Percentiles rank a stretch among this genome's conserved stretches.
phyloP scores from a whole-genome alignment of 2,888 invertebrate genomes.

The Napeogenes inachia region DNA sequence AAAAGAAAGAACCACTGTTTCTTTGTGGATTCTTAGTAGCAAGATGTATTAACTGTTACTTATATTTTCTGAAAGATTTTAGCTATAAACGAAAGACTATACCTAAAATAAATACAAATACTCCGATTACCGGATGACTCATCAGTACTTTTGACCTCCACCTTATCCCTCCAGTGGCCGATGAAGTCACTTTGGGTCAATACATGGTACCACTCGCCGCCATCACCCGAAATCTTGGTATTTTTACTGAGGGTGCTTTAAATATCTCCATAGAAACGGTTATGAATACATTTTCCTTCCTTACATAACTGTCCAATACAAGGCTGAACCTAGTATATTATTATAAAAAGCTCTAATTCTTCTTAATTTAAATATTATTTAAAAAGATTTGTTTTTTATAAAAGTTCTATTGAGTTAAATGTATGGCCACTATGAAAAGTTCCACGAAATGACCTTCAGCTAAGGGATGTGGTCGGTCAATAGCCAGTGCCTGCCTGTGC shows the following conservation, averaged over 20 bases:
- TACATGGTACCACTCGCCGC: constrained; percentile 33
- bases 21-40: no score
- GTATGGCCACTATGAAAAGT: neutral
- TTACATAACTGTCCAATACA: neutral
- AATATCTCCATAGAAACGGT: constrained; percentile 24
- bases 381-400: no score
- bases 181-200: constrained; percentile 31
- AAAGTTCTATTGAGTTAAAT: neutral
- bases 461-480: constrained; percentile 49
- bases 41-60: no score
- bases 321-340: neutral
- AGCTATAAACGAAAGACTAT: no score
- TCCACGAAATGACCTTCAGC: constrained; percentile 41
- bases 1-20: no score
- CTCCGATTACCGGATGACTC: neutral
- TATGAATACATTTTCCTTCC: constrained; percentile 1
- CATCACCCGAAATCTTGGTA: constrained; percentile 22
- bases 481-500: constrained; percentile 61
- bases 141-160: neutral
- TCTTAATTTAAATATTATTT: neutral
- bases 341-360: neutral
- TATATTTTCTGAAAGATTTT: no score
- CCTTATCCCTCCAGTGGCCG: constrained; percentile 11
- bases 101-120: neutral
- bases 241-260: constrained; percentile 31